Percentiles rank a stretch among this genome's conserved stretches.
These are phyloP conservation scores for Eonycteris spelaea DNA, from an alignment of 2,113 vertebrate species.

Conservation along the genomic window DNA sequence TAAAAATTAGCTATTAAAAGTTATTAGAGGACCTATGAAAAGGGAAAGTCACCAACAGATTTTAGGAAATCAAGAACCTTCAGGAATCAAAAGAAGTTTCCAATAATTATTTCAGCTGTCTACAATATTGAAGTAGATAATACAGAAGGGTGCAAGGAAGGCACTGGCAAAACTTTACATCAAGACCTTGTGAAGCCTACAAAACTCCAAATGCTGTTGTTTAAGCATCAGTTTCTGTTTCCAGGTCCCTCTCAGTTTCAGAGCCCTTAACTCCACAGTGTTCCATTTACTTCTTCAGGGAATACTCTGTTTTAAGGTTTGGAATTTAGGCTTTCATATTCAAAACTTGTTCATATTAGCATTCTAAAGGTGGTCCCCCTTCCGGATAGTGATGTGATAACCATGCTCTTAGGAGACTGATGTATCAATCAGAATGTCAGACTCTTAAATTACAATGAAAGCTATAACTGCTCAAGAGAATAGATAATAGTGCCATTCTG, in stretches of 20 bases:
- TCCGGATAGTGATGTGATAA: neutral
- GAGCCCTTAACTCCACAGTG: neutral
- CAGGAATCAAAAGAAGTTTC: neutral
- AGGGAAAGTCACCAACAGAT: neutral
- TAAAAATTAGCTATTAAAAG: neutral
- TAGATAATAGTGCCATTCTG: neutral
- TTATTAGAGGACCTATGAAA: neutral
- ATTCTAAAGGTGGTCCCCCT: neutral
- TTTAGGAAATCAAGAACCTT: neutral
- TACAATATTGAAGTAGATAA: neutral
- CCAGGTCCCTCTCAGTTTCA: neutral
- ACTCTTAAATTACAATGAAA: neutral
- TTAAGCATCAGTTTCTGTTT: neutral
- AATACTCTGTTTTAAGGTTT: neutral
- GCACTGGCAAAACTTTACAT: neutral
- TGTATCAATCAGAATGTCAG: neutral
- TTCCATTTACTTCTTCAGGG: neutral
- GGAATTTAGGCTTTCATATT: neutral
- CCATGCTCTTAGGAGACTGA: neutral
- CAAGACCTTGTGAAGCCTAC: neutral
- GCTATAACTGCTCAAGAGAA: neutral
- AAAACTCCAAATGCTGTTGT: neutral
- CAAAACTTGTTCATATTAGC: neutral
- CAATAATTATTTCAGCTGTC: neutral
- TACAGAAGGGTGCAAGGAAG: neutral